Conservation (phyloP, 1,140 invertebrate species). For the Leptinotarsa lineolata region DNA sequence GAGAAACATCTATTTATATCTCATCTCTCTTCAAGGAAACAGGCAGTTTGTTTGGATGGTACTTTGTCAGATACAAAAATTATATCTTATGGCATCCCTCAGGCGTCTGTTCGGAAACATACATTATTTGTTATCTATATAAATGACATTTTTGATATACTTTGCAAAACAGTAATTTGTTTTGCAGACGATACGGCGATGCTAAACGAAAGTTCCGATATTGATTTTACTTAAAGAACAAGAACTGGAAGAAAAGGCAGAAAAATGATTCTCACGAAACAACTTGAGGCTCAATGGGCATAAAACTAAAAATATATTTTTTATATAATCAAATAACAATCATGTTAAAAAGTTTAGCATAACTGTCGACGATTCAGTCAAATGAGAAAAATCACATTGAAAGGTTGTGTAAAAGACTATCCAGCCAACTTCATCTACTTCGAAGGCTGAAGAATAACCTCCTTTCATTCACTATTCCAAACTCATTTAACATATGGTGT, state of each 20-base stretch:
- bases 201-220: not conserved
- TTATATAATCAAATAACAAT: not conserved
- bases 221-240: not conserved
- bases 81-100: no score
- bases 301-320: conserved; percentile 4
- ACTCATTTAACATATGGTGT: conserved; percentile 8
- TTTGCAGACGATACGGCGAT: conserved; percentile 7
- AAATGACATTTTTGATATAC: no score
- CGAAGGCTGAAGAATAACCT: not conserved
- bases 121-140: no score
- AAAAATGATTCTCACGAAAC: conserved; percentile 9
- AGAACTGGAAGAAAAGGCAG: conserved; percentile 13
- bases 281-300: not conserved
- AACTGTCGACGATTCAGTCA: no score
- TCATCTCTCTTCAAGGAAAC: no score
- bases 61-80: no score
- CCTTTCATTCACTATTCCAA: conserved; percentile 2
- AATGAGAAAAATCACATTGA: no score
- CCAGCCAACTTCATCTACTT: conserved; percentile 3
- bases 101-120: no score
- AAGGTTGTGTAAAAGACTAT: conserved; percentile 1
- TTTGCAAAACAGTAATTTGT: no score
- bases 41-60: no score
- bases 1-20: no score
- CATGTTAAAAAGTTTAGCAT: no score